Evolutionary conservation across 2,888 invertebrate genomes (phyloP), one percentile per base, ranked within the genome.

Genomic region (Torymus texanus): DNA sequence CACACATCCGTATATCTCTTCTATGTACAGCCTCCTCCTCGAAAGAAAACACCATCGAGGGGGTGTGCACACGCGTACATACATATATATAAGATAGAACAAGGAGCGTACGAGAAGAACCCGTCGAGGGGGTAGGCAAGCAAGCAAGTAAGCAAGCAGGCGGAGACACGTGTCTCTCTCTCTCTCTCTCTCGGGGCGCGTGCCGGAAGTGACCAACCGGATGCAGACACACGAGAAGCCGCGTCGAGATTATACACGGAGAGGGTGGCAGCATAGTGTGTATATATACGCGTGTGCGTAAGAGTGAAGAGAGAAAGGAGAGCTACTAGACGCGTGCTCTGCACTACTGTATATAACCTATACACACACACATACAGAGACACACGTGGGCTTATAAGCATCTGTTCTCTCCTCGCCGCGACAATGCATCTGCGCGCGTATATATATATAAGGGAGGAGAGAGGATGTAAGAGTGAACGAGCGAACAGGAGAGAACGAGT

Each of bases 201-300:
- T 89, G 89, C 89, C 90, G 90, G 90, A 90, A 90, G 87, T 90
- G 90, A 89, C 90, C 90, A 89, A 86, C 88, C 90, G 90, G 90
- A 90, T 90, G 88, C 86, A 87, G 88, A 87, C 87, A 89, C 87
- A 86, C 84, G 89, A 89, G 86, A 83, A 50, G 75, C 71, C 58
- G 53, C 21, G 21, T 29, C 29, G 29, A 29, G 29, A 29, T 29
- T 29, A 29, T 29, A 29, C 29, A 29, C 29, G 29, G 29, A 29
- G 29, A 29, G 29, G 29, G 29, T 29, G 29, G 29, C 29, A 0
- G 3, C 3, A 24, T n/a, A n/a, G n/a, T n/a, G 24, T 3, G 24
- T 5, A 0, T 5, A 5, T 5, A 5, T 0, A 5, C 29, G 29
- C 29, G 29, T 29, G 2, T 29, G 29, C 5, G 29, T 29, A 29